phyloP scores from a whole-genome alignment of 2,888 invertebrate species.

The Watsonalla binaria region DNA sequence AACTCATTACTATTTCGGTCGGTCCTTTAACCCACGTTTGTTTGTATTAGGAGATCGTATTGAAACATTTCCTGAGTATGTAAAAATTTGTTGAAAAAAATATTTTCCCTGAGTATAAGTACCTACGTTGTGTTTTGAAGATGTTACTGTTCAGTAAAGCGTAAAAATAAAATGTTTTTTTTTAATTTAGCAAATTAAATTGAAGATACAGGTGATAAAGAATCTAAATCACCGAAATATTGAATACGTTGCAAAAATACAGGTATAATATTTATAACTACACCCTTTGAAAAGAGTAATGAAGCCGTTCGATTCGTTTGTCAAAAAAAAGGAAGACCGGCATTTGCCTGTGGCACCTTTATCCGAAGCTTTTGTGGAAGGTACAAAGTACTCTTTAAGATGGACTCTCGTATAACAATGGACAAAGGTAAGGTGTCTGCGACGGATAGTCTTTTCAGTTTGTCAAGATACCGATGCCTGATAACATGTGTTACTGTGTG shows the following conservation, averaged over 20 bases:
- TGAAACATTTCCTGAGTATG: neutral
- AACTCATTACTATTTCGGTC: slow-evolving; percentile 21
- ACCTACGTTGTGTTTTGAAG: too few relatives aligned
- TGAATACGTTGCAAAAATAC: too few relatives aligned
- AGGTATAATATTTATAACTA: too few relatives aligned
- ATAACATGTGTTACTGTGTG: slow-evolving; percentile 11
- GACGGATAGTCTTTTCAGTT: slow-evolving; percentile 28
- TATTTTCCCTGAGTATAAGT: too few relatives aligned
- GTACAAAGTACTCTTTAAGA: slow-evolving; percentile 50
- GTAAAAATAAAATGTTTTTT: too few relatives aligned
- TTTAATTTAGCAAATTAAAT: too few relatives aligned
- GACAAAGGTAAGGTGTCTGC: slow-evolving; percentile 34
- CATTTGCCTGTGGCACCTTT: slow-evolving; percentile 24
- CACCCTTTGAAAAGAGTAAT: too few relatives aligned
- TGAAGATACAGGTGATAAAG: too few relatives aligned
- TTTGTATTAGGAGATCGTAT: neutral
- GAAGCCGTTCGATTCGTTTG: neutral
- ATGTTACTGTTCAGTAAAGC: too few relatives aligned
- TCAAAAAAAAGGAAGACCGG: slow-evolving; percentile 1
- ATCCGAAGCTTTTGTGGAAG: slow-evolving; percentile 45
- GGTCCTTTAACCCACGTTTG: neutral
- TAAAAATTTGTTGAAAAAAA: too few relatives aligned
- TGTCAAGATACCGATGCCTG: slow-evolving; percentile 13
- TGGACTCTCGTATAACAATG: slow-evolving; percentile 43
- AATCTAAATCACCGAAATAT: too few relatives aligned